Evolutionary conservation across 2,888 invertebrate species (phyloP).

Genomic region (Gnatocerus cornutus): DNA sequence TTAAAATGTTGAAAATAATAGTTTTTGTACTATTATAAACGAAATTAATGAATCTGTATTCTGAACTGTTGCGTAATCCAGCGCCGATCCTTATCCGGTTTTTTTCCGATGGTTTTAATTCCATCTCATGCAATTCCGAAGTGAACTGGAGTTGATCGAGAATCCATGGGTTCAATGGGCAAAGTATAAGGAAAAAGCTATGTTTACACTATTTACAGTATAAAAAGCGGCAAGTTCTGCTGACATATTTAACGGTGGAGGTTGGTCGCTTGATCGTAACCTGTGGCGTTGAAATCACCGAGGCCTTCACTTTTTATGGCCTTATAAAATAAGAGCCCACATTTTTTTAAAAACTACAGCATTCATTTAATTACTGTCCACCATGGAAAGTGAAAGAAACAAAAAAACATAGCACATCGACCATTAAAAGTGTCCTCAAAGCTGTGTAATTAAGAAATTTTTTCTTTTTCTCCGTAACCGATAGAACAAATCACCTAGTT

Average conservation of each 20-base stretch:
- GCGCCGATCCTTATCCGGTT: constrained; percentile 15
- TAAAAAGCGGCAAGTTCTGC: background rate
- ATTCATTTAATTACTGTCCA: background rate
- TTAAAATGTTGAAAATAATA: too few species aligned
- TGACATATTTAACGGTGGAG: background rate
- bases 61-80: background rate
- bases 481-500: background rate
- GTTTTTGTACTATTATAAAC: background rate
- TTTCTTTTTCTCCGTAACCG: background rate
- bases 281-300: constrained; percentile 21
- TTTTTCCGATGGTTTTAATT: background rate
- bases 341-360: background rate
- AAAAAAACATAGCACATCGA: too few species aligned
- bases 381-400: too few species aligned
- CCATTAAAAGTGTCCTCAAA: too few species aligned
- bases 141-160: too few species aligned
- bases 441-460: background rate
- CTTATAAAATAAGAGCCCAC: background rate
- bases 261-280: constrained; percentile 27
- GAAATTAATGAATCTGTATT: background rate
- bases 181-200: too few species aligned
- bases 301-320: constrained; percentile 2
- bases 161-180: too few species aligned
- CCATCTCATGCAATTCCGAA: too few species aligned
- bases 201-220: too few species aligned